phyloP scores from a whole-genome alignment of 2,888 invertebrate genomes.

The Andrena minutula region DNA sequence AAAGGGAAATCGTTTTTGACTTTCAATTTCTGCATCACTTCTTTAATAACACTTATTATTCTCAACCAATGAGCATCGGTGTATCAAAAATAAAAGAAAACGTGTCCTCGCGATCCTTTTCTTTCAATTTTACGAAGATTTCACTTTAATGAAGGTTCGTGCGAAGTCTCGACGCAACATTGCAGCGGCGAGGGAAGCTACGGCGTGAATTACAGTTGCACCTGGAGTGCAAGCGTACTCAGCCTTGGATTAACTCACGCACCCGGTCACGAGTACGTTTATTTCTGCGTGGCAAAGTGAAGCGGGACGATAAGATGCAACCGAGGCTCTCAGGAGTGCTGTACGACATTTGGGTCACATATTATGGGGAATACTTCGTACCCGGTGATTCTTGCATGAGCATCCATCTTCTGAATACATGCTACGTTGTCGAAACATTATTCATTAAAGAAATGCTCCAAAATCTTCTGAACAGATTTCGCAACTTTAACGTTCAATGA shows the following conservation, averaged over 20 bases:
- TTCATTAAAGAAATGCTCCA: neutral
- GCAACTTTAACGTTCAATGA: no score
- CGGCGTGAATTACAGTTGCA: conserved; percentile 38
- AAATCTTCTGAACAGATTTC: no score
- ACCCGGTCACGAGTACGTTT: conserved; percentile 39
- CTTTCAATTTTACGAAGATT: conserved; percentile 7
- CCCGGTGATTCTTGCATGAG: neutral
- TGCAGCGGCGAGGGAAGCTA: conserved; percentile 9
- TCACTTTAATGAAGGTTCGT: conserved; percentile 1
- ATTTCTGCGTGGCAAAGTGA: conserved; percentile 54
- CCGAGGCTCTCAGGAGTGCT: conserved; percentile 19
- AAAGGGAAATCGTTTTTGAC: no score
- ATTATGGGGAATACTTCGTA: neutral
- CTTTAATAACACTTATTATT: no score
- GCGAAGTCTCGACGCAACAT: conserved; percentile 9
- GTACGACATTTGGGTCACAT: conserved; percentile 18
- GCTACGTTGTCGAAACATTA: no score
- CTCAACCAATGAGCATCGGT: no score
- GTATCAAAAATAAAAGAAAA: neutral
- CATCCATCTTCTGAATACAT: neutral
- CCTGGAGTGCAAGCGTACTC: conserved; percentile 40
- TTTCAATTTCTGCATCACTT: no score
- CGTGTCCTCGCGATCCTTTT: neutral
- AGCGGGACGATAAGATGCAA: conserved; percentile 43
- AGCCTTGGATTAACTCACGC: conserved; percentile 57